Evolutionary conservation across 1,140 invertebrate genomes (phyloP).

Genomic region (Bombus confusus): DNA sequence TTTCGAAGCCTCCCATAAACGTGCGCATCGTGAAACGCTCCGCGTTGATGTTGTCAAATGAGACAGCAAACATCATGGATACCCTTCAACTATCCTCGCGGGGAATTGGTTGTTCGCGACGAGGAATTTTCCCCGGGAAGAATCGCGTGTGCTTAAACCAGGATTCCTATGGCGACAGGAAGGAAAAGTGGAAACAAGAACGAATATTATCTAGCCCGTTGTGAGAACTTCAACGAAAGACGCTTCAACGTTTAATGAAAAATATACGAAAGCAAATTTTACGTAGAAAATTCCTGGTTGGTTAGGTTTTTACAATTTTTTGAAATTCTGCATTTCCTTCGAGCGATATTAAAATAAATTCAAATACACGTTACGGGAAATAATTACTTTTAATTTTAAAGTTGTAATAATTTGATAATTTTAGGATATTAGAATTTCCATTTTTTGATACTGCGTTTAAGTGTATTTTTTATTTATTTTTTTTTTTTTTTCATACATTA

Average conservation of each 20-base stretch:
- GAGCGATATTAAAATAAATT: background rate
- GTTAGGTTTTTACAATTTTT: background rate
- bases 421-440: no score
- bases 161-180: background rate
- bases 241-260: background rate
- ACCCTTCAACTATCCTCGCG: conserved; percentile 4
- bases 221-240: background rate
- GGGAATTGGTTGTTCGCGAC: background rate
- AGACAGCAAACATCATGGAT: conserved; percentile 36
- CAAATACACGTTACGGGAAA: background rate
- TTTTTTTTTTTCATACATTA: no score
- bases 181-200: conserved; percentile 13
- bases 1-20: background rate
- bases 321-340: no score
- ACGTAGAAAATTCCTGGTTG: background rate
- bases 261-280: background rate
- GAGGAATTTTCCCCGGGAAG: background rate
- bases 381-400: no score
- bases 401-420: no score
- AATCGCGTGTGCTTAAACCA: background rate
- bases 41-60: conserved; percentile 14
- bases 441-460: no score
- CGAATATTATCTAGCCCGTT: background rate
- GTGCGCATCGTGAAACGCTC: background rate
- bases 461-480: no score